Conservation (phyloP, 2,888 invertebrate genomes). For the Cyrtodaria siliqua region DNA sequence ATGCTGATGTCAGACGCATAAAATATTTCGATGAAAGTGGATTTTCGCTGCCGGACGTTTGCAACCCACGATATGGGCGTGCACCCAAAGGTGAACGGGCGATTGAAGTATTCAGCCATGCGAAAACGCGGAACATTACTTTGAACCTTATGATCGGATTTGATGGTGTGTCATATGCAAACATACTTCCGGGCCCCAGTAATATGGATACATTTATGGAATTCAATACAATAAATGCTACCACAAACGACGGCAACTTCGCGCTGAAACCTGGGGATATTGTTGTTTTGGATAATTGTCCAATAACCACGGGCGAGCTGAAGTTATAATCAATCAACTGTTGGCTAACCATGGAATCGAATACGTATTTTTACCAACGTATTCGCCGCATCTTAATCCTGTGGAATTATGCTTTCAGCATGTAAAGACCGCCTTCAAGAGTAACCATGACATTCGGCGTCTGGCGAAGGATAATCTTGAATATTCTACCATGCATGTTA, state of each 20-base stretch:
- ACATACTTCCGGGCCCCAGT: slow-evolving; percentile 6
- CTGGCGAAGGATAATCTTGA: slow-evolving; percentile 13
- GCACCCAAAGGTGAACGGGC: slow-evolving; percentile 1
- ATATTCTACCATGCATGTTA: slow-evolving; percentile 1
- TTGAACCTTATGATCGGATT: slow-evolving; percentile 10
- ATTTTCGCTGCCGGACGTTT: slow-evolving; percentile 7
- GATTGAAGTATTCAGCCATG: neutral
- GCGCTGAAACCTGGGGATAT: slow-evolving; percentile 10
- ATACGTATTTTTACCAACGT: neutral
- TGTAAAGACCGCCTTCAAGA: slow-evolving; percentile 9
- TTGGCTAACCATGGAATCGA: neutral
- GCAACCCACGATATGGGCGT: slow-evolving; percentile 5
- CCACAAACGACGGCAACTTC: slow-evolving; percentile 9
- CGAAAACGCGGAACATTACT: too few relatives aligned
- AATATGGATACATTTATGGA: slow-evolving; percentile 7
- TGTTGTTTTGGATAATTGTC: slow-evolving; percentile 15
- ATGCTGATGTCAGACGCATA: slow-evolving; percentile 4
- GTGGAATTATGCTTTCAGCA: slow-evolving; percentile 22
- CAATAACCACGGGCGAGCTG: slow-evolving; percentile 11
- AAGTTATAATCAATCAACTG: slow-evolving; percentile 1
- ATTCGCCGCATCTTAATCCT: neutral
- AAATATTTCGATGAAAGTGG: slow-evolving; percentile 21
- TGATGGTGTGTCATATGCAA: slow-evolving; percentile 4
- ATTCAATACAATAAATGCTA: slow-evolving; percentile 13
- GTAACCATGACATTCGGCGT: neutral